Conservation (phyloP, 1,140 invertebrate genomes). For the Centruroides sculpturatus region DNA sequence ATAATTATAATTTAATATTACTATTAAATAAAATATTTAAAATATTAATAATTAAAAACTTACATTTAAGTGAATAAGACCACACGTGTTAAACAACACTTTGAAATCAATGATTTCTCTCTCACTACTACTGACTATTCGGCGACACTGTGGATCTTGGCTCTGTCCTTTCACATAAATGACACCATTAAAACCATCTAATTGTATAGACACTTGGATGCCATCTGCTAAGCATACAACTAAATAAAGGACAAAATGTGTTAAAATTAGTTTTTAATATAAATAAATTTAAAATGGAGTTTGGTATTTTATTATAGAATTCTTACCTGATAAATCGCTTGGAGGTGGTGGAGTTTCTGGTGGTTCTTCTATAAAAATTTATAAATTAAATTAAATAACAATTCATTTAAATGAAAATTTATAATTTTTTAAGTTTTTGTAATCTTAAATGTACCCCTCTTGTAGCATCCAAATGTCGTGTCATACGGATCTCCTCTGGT, state of each 20-base stretch:
- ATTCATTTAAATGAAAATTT: too few species aligned
- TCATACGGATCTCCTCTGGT: slow-evolving; percentile 47
- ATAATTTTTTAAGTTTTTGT: too few species aligned
- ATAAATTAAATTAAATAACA: too few species aligned
- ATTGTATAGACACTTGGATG: slow-evolving; percentile 69
- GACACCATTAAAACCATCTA: slow-evolving; percentile 72
- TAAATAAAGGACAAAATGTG: slow-evolving; percentile 15
- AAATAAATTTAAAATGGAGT: too few species aligned
- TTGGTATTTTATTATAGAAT: too few species aligned
- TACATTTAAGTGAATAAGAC: slow-evolving; percentile 77
- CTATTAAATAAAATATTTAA: neutral
- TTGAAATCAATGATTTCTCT: slow-evolving; percentile 67
- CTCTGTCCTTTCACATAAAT: slow-evolving; percentile 88
- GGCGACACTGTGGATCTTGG: slow-evolving; percentile 74
- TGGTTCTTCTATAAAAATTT: too few species aligned
- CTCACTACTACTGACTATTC: slow-evolving; percentile 53
- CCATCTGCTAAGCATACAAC: slow-evolving; percentile 83
- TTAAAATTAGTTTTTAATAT: too few species aligned
- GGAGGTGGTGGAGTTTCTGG: too few species aligned
- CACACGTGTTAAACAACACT: slow-evolving; percentile 79
- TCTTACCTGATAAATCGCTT: too few species aligned
- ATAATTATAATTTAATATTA: neutral
- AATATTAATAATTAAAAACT: slow-evolving; percentile 25
- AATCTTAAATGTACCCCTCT: slow-evolving; percentile 17
- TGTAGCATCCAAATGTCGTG: slow-evolving; percentile 44